Evolutionary conservation across 2,888 invertebrate species (phyloP).

Genomic region (Drosophila fulvimacula): DNA sequence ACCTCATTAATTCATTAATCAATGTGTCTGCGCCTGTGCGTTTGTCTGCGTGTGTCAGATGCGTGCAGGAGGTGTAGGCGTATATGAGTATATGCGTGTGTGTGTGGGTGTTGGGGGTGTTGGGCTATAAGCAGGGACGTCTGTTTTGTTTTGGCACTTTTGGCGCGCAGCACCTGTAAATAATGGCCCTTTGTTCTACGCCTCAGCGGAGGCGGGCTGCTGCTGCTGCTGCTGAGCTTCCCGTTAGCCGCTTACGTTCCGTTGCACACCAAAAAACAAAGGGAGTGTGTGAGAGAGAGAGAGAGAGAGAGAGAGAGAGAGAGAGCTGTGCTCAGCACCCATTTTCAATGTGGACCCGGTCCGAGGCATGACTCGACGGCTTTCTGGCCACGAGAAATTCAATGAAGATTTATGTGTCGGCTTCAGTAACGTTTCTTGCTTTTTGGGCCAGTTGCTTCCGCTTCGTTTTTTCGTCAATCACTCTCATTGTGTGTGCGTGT

Average conservation of each 20-base stretch:
- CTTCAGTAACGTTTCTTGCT: slow-evolving; percentile 62
- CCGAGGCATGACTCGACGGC: slow-evolving; percentile 68
- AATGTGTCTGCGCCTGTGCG: slow-evolving; percentile 73
- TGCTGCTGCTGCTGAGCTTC: slow-evolving; percentile 24
- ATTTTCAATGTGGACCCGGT: slow-evolving; percentile 44
- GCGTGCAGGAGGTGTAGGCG: neutral
- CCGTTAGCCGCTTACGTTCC: slow-evolving; percentile 59
- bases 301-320: slow-evolving; percentile 3
- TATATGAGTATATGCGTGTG: slow-evolving; percentile 16
- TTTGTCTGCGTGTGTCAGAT: slow-evolving; percentile 25
- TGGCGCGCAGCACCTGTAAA: slow-evolving; percentile 79
- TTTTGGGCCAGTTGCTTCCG: slow-evolving; percentile 55
- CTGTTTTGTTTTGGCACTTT: slow-evolving; percentile 81
- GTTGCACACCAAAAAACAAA: slow-evolving; percentile 65
- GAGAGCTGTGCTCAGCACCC: slow-evolving; percentile 10
- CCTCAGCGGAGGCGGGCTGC: slow-evolving; percentile 59
- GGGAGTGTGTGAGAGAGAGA: neutral
- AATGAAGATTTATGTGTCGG: slow-evolving; percentile 76
- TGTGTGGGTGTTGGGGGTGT: slow-evolving; percentile 18
- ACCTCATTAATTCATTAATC: slow-evolving; percentile 79
- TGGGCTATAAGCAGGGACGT: slow-evolving; percentile 58
- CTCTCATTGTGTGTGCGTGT: slow-evolving; percentile 12
- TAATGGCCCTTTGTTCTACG: slow-evolving; percentile 79
- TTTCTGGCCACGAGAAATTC: slow-evolving; percentile 56
- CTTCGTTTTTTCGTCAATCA: slow-evolving; percentile 73